These are phyloP conservation scores for Nothobranchius furzeri DNA, from an alignment of 2,113 vertebrate species.

Conservation along the genomic window DNA sequence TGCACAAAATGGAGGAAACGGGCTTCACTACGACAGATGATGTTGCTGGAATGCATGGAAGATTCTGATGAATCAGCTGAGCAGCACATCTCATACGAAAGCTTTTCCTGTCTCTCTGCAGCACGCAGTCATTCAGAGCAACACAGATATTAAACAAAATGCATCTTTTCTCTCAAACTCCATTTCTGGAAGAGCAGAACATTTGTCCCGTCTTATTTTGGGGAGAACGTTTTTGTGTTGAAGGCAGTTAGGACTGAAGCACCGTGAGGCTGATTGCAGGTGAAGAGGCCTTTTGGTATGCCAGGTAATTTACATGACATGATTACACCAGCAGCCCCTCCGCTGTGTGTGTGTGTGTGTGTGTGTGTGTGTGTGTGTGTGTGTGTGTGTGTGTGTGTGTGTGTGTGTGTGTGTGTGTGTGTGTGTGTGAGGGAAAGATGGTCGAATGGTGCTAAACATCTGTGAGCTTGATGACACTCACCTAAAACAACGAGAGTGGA, in stretches of 20 bases:
- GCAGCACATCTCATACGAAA: too few species aligned
- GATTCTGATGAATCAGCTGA: not conserved
- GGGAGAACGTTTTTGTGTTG: slow-evolving; percentile 41
- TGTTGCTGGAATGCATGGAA: too few species aligned
- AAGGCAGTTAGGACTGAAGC: slow-evolving; percentile 55
- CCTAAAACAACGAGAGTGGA: slow-evolving; percentile 55
- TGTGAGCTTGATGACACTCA: slow-evolving; percentile 70
- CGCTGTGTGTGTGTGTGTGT: slow-evolving; percentile 15
- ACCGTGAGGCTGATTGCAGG: slow-evolving; percentile 67
- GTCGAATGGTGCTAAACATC: slow-evolving; percentile 74
- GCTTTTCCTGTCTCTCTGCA: too few species aligned
- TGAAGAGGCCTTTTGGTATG: slow-evolving; percentile 71
- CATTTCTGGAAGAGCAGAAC: slow-evolving; percentile 29
- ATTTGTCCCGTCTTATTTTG: slow-evolving; percentile 16
- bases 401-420: slow-evolving; percentile 6
- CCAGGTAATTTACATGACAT: slow-evolving; percentile 73
- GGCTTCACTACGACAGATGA: too few species aligned
- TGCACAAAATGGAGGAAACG: too few species aligned
- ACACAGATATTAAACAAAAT: not conserved
- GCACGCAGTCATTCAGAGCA: not conserved
- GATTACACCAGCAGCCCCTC: slow-evolving; percentile 58
- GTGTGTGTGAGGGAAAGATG: slow-evolving; percentile 26
- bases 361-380: not conserved
- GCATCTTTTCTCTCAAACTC: slow-evolving; percentile 7
- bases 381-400: slow-evolving; percentile 28